Evolutionary conservation across 2,888 invertebrate genomes (phyloP).

Genomic region (Platycnemis pennipes): DNA sequence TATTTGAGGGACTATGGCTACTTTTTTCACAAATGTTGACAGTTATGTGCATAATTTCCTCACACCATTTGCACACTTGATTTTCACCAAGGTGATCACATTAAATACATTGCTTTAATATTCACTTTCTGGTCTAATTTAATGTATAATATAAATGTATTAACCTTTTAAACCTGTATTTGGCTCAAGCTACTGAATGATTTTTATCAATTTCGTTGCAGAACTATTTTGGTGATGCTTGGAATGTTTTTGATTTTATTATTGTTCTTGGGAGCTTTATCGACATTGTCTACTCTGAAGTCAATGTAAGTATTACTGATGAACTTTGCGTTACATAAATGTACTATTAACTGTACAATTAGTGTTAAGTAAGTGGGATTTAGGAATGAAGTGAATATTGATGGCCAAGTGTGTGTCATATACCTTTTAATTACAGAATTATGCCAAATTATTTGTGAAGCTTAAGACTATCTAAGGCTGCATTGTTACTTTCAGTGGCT

Average conservation of each 20-base stretch:
- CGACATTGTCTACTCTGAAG: constrained; percentile 98
- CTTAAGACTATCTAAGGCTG: not conserved
- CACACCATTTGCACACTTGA: no score
- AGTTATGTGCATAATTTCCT: no score
- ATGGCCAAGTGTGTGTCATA: not conserved
- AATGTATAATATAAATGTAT: constrained; percentile 10
- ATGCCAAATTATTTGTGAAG: not conserved
- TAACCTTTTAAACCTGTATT: constrained; percentile 71
- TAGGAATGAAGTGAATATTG: not conserved
- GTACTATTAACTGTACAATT: not conserved
- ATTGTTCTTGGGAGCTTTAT: constrained; percentile 98
- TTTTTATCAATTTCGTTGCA: constrained; percentile 80
- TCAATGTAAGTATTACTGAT: constrained; percentile 88
- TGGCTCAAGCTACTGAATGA: no score
- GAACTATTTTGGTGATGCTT: constrained; percentile 99
- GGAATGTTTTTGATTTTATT: constrained; percentile 99
- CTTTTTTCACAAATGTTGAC: no score
- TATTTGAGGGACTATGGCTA: no score
- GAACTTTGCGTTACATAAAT: constrained; percentile 70
- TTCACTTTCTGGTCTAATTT: not conserved
- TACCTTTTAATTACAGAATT: not conserved
- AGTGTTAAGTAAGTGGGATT: not conserved
- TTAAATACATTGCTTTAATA: not conserved
- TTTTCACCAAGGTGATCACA: no score
- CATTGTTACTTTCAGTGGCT: not conserved